phyloP scores from a whole-genome alignment of 2,888 invertebrate species.

The Chymomyza procnemis region DNA sequence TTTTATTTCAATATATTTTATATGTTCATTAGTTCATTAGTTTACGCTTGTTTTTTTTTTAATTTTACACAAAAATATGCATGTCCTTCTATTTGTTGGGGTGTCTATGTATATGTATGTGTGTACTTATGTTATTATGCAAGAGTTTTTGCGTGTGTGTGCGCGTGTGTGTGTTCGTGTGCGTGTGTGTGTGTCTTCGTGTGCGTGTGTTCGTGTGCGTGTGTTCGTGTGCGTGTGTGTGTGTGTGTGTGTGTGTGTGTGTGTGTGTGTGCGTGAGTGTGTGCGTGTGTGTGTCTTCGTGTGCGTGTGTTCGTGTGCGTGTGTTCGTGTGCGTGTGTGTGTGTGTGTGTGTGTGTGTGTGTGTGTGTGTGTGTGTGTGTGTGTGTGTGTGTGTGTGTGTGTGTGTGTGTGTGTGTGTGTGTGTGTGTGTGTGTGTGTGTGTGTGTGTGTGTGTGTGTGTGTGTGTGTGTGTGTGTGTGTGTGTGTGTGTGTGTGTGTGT shows the following conservation, averaged over 20 bases:
- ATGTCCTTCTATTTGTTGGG: slow-evolving; percentile 11
- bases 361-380: background rate
- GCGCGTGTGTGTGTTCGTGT: slow-evolving; percentile 16
- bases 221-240: slow-evolving; percentile 8
- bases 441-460: slow-evolving; percentile 16
- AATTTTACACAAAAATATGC: slow-evolving; percentile 63
- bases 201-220: too few relatives aligned
- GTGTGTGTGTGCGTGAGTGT: slow-evolving; percentile 13
- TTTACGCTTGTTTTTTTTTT: slow-evolving; percentile 52
- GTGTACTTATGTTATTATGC: background rate
- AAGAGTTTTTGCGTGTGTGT: background rate
- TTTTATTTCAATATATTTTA: slow-evolving; percentile 69
- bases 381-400: slow-evolving; percentile 24
- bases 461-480: slow-evolving; percentile 14
- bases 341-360: slow-evolving; percentile 5
- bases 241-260: slow-evolving; percentile 5
- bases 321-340: slow-evolving; percentile 10
- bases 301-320: too few relatives aligned
- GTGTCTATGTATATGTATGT: slow-evolving; percentile 7
- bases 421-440: slow-evolving; percentile 6
- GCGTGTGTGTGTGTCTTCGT: slow-evolving; percentile 15
- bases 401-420: slow-evolving; percentile 10
- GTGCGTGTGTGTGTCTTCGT: slow-evolving; percentile 18
- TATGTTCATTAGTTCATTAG: slow-evolving; percentile 66
- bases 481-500: slow-evolving; percentile 6